Evolutionary conservation across 2,113 vertebrate genomes (phyloP), one percentile per base, ranked within the genome.

Genomic region (Passer domesticus): DNA sequence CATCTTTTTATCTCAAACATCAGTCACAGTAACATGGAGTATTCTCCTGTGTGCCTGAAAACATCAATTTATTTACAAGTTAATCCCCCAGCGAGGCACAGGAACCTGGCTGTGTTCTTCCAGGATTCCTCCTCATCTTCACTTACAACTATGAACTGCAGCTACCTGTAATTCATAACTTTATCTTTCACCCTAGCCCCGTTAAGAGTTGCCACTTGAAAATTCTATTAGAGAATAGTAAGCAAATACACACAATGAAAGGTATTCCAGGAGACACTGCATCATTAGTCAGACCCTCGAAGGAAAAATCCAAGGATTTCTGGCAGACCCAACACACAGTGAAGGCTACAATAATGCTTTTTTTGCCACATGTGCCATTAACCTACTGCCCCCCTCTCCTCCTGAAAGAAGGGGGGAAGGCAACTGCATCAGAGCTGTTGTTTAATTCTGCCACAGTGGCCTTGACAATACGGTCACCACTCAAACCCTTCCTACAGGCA

Each of bases 361-460:
- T 84, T 80, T 85, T 90, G 72, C 81, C 81, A 94, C 50, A 77
- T 28, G n/a, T 41, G 33, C 69, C 60, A 89, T 73, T 80, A 70
- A 94, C 83, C 31, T 68, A 46, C 49, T 13, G 3, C 31, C 37
- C 74, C 47, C 37, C 23, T 53, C 30, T 22, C 64, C 25, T 41
- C 31, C 18, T 60, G n/a, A 62, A 79, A 68, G 49, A 44, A 25
- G 30, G 9, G 10, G 60, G 63, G 20, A 41, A 91, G 31, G 28
- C 78, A 84, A 62, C 5, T 89, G 89, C 90, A 94, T 89, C 74
- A 79, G 28, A 69, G 27, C 75, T 84, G 41, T 44, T 78, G 59
- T 80, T 90, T 67, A 87, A 89, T 84, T 83, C 89, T 60, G 69
- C 79, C 89, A 75, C 39, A 60, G 91, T 64, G 91, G 80, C 94